Base-by-base conservation (phyloP, 1,140 invertebrate genomes). In the Drosophila truncata region DNA sequence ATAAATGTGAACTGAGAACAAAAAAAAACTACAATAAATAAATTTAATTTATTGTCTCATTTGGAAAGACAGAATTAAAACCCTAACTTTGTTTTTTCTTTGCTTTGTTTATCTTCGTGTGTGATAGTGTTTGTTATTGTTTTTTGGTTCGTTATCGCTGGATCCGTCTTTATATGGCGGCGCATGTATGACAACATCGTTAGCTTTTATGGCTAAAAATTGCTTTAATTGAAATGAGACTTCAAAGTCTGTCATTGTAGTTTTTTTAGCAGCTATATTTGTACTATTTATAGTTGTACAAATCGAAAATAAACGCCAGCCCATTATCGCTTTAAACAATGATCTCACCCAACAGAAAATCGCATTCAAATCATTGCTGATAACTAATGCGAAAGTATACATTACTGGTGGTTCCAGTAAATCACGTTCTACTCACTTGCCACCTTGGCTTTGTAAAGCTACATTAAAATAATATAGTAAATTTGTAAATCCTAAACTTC, bases 101-200 rank as follows among this genome's bases (percentile, higher is more conserved):
- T 33, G 18, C 42, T 62, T 57, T 42, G 59, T 58, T 70, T 69
- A 46, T 63, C 67, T 54, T 44, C 11, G 14, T 27, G 20, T 31
- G 23, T 31, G 29, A 47, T 63, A 41, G 44, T 57, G 33, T 65
- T 37, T 47, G 33, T 44, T 29, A 47, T 61, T 52, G 50, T 11
- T 46, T 63, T 50, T 46, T 13, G 29, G 25, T 31, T 66, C 37
- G 62, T 47, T 59, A 52, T 77, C 63, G 37, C 39, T 33, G n/a
- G 11, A 55, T 44, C 39, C 41, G 23, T 11, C 63, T 61, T 10
- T 78, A 78, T 82, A 74, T 73, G 80, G 80, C 25, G 80, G 80
- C 41, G 31, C 44, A 61, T 58, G 54, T 72, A 85, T 83, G 82
- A 85, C 82, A 77, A 64, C 77, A 85, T 80, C 65, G 65, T 66